Base-by-base conservation (phyloP, 2,797 vertebrate species). In the Melanitta fusca region DNA sequence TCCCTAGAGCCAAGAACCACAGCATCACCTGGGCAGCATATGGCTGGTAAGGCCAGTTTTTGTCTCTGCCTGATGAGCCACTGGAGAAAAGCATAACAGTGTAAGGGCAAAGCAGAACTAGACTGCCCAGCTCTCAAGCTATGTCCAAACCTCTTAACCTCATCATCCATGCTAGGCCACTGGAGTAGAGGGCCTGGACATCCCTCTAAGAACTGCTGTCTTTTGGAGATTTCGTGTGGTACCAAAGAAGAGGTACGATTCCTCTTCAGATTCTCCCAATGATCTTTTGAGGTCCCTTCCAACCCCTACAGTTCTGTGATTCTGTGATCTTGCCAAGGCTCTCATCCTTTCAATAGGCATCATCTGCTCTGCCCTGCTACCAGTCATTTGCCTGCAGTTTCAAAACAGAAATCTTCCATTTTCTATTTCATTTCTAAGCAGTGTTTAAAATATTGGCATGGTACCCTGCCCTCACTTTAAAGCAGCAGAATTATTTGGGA, bases 191-290 rank as follows among this genome's bases (percentile, higher is more conserved):
- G 19, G 14, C 20, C 36, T 61, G 19, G 34, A 39, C 22, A 30
- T 43, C 21, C 32, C 10, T n/a, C 8, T 47, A 28, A 90, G 16
- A 21, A 16, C 21, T 94, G 30, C 11, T 68, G 45, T 19, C 28
- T 79, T 90, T 71, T 45, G 39, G 8, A 49, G n/a, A 61, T 10
- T 3, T 8, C 5, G 4, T 0, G 0, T 20, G 61, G 36, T 65
- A n/a, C 19, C 12, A 41, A 7, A 75, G 39, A 36, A 38, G 6
- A 75, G 7, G 39, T 68, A 47, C 10, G 36, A 75, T 47, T 22
- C 17, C 27, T 1, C 5, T 71, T 18, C 49, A 51, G 24, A 25
- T 51, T 25, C 49, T 51, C 22, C 21, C 43, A 45, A 45, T 45
- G 43, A 45, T 45, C 9, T 45, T 45, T 20, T 45, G 43, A 45